Evolutionary conservation across 2,888 invertebrate genomes (phyloP).

Genomic region (Agrotis clavis): DNA sequence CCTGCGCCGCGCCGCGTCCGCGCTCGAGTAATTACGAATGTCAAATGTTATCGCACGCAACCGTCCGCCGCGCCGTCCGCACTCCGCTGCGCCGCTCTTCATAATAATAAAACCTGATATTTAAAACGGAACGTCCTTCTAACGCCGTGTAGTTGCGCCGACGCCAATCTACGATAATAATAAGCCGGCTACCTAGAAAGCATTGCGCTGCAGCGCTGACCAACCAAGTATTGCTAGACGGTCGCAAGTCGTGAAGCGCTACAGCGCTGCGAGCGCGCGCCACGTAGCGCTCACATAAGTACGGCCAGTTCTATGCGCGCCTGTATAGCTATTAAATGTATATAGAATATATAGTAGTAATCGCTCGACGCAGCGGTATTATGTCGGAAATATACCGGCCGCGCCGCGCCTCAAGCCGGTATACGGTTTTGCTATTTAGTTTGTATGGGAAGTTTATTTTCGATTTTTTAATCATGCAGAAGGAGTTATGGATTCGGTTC

Average conservation of each 20-base stretch:
- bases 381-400: slow-evolving; percentile 91
- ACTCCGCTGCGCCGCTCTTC: slow-evolving; percentile 91
- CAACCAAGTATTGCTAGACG: slow-evolving; percentile 71
- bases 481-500: slow-evolving; percentile 83
- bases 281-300: slow-evolving; percentile 90
- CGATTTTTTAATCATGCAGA: slow-evolving; percentile 86
- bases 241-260: slow-evolving; percentile 78
- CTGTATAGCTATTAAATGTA: slow-evolving; percentile 92
- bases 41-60: slow-evolving; percentile 91
- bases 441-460: slow-evolving; percentile 90
- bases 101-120: slow-evolving; percentile 92
- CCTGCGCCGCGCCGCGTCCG: slow-evolving; percentile 77
- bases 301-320: slow-evolving; percentile 92
- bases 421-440: slow-evolving; percentile 88
- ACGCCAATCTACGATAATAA: slow-evolving; percentile 92
- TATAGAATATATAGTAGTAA: slow-evolving; percentile 92
- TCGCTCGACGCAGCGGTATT: slow-evolving; percentile 92
- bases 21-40: slow-evolving; percentile 91
- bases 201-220: slow-evolving; percentile 84
- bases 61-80: slow-evolving; percentile 90
- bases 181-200: slow-evolving; percentile 87
- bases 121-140: slow-evolving; percentile 92
- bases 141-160: slow-evolving; percentile 92
- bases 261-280: slow-evolving; percentile 78
- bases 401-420: slow-evolving; percentile 89